phyloP scores from a whole-genome alignment of 2,113 vertebrate genomes.

The Peromyscus californicus region DNA sequence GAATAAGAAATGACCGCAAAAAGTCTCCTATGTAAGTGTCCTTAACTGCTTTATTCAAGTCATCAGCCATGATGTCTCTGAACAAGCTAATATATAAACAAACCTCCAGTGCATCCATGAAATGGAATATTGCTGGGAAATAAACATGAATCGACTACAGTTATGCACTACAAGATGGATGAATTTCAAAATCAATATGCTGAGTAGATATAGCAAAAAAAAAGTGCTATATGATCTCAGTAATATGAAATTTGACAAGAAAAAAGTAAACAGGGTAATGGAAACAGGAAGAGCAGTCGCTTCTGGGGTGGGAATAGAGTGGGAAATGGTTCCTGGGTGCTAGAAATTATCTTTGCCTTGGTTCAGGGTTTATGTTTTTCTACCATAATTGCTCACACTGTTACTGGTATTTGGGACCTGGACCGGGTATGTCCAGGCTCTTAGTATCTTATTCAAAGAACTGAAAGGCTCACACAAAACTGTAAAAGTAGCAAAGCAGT shows the following conservation, averaged over 20 bases:
- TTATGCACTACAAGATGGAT: neutral
- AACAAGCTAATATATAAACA: neutral
- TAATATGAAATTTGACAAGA: neutral
- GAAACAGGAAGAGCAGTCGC: neutral
- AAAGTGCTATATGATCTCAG: neutral
- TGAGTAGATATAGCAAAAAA: neutral
- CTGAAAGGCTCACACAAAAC: neutral
- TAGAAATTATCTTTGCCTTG: neutral
- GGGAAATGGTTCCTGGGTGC: neutral
- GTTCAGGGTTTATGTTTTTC: neutral
- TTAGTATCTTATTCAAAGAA: neutral
- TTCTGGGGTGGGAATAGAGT: neutral
- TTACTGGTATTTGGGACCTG: neutral
- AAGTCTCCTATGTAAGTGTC: neutral
- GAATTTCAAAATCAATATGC: neutral
- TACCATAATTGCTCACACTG: neutral
- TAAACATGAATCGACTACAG: neutral
- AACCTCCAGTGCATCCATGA: too few relatives aligned
- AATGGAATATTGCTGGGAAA: neutral
- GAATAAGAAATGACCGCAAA: neutral
- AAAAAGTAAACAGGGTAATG: neutral
- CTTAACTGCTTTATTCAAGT: neutral
- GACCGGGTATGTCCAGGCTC: neutral
- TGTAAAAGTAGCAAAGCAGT: neutral
- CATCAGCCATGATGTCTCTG: neutral